phyloP scores from a whole-genome alignment of 2,797 vertebrate species.

The Philypnodon macrostomus region DNA sequence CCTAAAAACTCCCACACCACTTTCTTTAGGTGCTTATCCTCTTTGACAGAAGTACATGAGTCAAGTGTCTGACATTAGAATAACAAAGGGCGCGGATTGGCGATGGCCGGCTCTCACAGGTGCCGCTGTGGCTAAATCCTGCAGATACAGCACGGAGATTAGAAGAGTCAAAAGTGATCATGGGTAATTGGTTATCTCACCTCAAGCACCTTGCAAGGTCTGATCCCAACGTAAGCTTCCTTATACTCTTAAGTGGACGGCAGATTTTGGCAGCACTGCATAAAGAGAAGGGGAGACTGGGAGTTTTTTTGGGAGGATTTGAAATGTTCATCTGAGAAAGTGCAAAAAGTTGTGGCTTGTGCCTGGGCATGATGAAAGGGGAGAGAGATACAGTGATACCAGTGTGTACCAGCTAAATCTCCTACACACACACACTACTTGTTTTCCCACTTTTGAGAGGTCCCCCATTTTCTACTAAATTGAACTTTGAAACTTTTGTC shows the following conservation, averaged over 20 bases:
- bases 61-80: constrained; percentile 75
- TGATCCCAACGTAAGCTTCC: constrained; percentile 76
- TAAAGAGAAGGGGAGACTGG: too few relatives aligned
- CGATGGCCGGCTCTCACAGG: constrained; percentile 67
- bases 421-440: constrained; percentile 8
- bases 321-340: constrained; percentile 73
- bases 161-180: constrained; percentile 81
- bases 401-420: too few relatives aligned
- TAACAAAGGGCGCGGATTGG: constrained; percentile 70
- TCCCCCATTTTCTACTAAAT: too few relatives aligned
- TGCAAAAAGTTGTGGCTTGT: constrained; percentile 62
- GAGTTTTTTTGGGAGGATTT: constrained; percentile 68
- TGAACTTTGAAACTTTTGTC: too few relatives aligned
- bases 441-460: too few relatives aligned
- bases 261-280: constrained; percentile 52
- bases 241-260: constrained; percentile 76
- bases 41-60: constrained; percentile 64
- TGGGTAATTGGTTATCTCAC: constrained; percentile 81
- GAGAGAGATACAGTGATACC: constrained; percentile 49
- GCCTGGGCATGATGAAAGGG: constrained; percentile 71
- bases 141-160: constrained; percentile 72
- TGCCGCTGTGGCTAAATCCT: constrained; percentile 69
- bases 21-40: constrained; percentile 60
- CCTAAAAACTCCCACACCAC: not conserved
- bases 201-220: constrained; percentile 69